Base-by-base conservation (phyloP, 2,888 invertebrate species). In the Acanthoscelides obtectus region DNA sequence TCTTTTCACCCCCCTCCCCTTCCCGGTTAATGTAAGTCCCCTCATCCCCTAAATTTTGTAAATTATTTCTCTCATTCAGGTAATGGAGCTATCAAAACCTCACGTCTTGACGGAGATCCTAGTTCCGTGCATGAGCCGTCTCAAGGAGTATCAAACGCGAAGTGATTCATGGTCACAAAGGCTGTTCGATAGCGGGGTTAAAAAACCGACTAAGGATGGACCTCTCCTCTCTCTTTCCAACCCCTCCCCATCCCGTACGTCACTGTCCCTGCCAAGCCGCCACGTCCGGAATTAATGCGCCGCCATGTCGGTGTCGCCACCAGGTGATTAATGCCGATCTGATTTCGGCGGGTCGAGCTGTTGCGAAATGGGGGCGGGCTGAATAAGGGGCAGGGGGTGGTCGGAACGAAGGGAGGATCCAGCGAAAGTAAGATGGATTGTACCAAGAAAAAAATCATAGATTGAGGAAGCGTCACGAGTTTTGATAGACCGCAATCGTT, bases 241-340 rank as follows among this genome's bases (percentile, higher is more conserved):
- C 45, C 45, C 45, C 45, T 17, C 17, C 45, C 45, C 6, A 6
- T 17, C 45, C 45, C 45, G 45, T 45, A 45, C 45, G 45, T 45
- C 45, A 45, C 45, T 45, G 45, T 45, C 45, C 45, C 45, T 45
- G 45, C 45, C 45, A 45, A 45, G 45, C 45, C 45, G 45, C 45
- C 45, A 45, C 45, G 45, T 45, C 76, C 78, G 74, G 78, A 81
- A 82, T 81, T 81, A 80, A 83, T 83, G 81, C 81, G 81, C 80
- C 80, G 81, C 80, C 81, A 80, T 80, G 81, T 80, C 77, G 77
- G 79, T 79, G 82, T 82, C 83, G 78, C 81, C 80, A 77, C 78
- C 83, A 82, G 81, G 82, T 82, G 83, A 83, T 83, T 82, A 81
- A 83, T 83, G 81, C 66, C 71, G 27, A 68, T 71, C 71, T 68